These are phyloP conservation scores for Mylabris sibirica DNA, from an alignment of 2,888 invertebrate species.

Conservation along the genomic window DNA sequence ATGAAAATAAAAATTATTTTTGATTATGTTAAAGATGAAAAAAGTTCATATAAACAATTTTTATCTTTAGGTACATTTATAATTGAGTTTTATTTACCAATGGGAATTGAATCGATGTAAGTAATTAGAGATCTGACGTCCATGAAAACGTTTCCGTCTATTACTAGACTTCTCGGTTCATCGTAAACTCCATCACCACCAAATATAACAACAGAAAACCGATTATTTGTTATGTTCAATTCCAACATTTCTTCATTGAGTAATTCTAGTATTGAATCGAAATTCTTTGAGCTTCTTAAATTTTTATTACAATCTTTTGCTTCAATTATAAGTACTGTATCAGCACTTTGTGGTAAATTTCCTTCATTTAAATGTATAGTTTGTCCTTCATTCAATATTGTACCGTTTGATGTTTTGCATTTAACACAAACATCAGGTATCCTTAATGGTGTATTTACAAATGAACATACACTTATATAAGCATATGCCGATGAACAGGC, in stretches of 20 bases:
- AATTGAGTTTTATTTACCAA: constrained; percentile 62
- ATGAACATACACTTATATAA: constrained; percentile 81
- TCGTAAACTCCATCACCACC: constrained; percentile 81
- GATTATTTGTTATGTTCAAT: constrained; percentile 70
- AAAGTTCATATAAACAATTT: constrained; percentile 8
- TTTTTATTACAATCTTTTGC: constrained; percentile 84
- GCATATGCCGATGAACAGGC: constrained; percentile 79
- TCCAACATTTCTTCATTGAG: constrained; percentile 75
- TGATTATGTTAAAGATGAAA: constrained; percentile 7
- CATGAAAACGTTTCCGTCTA: constrained; percentile 75
- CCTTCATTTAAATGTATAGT: constrained; percentile 71
- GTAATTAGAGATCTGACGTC: constrained; percentile 68
- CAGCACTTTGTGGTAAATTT: constrained; percentile 73
- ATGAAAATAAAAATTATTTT: constrained; percentile 20
- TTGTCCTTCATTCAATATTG: constrained; percentile 76
- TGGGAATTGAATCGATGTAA: constrained; percentile 74
- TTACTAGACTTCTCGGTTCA: constrained; percentile 75
- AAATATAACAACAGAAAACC: constrained; percentile 83
- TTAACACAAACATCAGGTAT: constrained; percentile 83
- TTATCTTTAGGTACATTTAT: constrained; percentile 19
- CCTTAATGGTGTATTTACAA: constrained; percentile 76
- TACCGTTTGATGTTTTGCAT: constrained; percentile 75
- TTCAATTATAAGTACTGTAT: constrained; percentile 89
- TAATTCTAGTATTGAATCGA: constrained; percentile 72
- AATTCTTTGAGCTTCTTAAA: constrained; percentile 70